Conservation (phyloP, 2,113 vertebrate genomes). For the Pagrus major region DNA sequence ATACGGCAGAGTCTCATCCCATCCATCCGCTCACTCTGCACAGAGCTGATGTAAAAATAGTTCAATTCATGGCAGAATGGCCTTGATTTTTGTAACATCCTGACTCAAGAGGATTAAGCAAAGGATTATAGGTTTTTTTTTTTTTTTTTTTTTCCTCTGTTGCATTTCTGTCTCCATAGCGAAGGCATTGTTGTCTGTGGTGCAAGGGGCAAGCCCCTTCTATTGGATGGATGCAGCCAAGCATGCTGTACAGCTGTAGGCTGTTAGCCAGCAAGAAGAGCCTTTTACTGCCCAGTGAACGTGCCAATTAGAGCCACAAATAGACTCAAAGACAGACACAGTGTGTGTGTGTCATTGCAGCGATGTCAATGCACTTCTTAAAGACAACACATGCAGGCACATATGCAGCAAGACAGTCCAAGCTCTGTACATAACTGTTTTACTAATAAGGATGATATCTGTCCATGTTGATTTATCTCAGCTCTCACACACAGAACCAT, state of each 20-base stretch:
- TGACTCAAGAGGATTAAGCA: slow-evolving; percentile 66
- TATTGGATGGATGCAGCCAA: slow-evolving; percentile 54
- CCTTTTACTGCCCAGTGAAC: slow-evolving; percentile 56
- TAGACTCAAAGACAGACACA: slow-evolving; percentile 39
- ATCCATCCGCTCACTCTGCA: background rate
- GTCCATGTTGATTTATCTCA: background rate
- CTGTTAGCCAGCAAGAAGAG: slow-evolving; percentile 55
- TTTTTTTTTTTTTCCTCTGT: slow-evolving; percentile 7
- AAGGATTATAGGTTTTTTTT: slow-evolving; percentile 57
- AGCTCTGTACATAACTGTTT: background rate
- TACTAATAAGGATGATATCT: background rate
- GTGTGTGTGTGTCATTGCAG: background rate
- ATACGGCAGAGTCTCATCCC: slow-evolving; percentile 13
- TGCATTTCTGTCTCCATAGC: slow-evolving; percentile 49
- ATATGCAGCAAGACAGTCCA: background rate
- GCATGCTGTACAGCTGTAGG: slow-evolving; percentile 63
- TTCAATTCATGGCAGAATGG: slow-evolving; percentile 35
- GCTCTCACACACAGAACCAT: background rate
- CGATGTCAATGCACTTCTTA: background rate
- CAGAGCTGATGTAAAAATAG: slow-evolving; percentile 51
- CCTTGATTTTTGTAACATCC: slow-evolving; percentile 56
- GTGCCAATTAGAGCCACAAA: slow-evolving; percentile 63
- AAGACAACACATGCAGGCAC: background rate
- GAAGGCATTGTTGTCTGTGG: slow-evolving; percentile 38
- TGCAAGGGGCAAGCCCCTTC: slow-evolving; percentile 37